Conservation (phyloP, 2,113 vertebrate genomes). For the Cyrtonyx montezumae region DNA sequence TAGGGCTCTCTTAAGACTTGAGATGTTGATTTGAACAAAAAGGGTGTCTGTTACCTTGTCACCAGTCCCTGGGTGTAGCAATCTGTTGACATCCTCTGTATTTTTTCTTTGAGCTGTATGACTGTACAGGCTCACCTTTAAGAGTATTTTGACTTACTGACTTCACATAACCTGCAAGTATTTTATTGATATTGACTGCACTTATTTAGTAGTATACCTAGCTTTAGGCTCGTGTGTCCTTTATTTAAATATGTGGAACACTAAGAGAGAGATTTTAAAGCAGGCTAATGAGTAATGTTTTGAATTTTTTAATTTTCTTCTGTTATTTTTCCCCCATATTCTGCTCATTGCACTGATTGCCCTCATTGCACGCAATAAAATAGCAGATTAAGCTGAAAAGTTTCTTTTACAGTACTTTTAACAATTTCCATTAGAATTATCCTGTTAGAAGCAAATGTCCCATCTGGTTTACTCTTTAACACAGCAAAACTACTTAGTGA, state of each 20-base stretch:
- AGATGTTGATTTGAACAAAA: background rate
- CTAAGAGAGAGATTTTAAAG: background rate
- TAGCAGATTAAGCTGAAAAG: conserved; percentile 73
- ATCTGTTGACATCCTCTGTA: background rate
- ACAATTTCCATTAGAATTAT: conserved; percentile 71
- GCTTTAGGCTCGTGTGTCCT: background rate
- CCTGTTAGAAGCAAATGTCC: conserved; percentile 75
- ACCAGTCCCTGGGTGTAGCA: background rate
- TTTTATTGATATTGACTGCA: background rate
- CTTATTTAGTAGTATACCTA: background rate
- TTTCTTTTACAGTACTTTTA: conserved; percentile 71
- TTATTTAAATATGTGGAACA: background rate
- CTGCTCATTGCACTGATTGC: background rate
- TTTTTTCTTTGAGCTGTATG: background rate
- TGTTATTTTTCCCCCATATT: background rate
- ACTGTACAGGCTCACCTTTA: background rate
- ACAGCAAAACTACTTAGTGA: conserved; percentile 67
- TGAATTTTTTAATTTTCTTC: background rate
- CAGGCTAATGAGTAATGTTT: background rate
- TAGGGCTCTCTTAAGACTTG: fast-evolving
- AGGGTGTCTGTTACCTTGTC: background rate
- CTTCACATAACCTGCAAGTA: background rate
- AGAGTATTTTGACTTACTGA: background rate
- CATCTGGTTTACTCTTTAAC: conserved; percentile 76
- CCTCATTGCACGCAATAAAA: conserved; percentile 38